A percentile compares a stretch with the other conserved stretches of the same genome.
These are phyloP conservation scores for Euthynnus affinis DNA, from an alignment of 2,797 vertebrate genomes.

Conservation along the genomic window DNA sequence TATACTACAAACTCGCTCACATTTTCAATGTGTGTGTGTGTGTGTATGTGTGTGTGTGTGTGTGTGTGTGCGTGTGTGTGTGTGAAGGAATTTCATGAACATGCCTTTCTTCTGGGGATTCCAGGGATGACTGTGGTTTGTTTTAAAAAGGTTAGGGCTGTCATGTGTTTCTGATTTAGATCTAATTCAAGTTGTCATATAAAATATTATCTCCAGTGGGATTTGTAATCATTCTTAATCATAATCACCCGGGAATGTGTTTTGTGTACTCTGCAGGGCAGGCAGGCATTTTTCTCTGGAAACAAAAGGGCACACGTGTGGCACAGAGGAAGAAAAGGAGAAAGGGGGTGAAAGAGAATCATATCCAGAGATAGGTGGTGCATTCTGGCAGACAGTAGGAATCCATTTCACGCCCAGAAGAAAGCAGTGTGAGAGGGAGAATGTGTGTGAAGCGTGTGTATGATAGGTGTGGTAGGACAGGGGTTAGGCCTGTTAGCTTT, in stretches of 20 bases:
- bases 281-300: constrained; percentile 66
- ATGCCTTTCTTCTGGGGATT: constrained; percentile 83
- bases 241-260: constrained; percentile 80
- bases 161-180: constrained; percentile 87
- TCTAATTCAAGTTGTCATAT: constrained; percentile 79
- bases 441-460: constrained; percentile 77
- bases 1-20: constrained; percentile 68
- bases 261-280: constrained; percentile 62
- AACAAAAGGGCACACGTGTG: constrained; percentile 74
- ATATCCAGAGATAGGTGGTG: constrained; percentile 82
- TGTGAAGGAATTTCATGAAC: constrained; percentile 83
- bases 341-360: constrained; percentile 62
- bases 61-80: constrained; percentile 65
- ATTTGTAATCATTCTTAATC: constrained; percentile 82
- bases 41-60: constrained; percentile 27
- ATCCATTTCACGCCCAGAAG: constrained; percentile 84
- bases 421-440: constrained; percentile 80
- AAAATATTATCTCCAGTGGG: constrained; percentile 83
- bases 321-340: constrained; percentile 52
- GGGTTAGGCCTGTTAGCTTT: constrained; percentile 81
- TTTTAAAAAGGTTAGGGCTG: constrained; percentile 79
- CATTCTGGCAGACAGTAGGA: constrained; percentile 82
- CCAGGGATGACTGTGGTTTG: constrained; percentile 83
- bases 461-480: constrained; percentile 81
- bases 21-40: constrained; percentile 32